Evolutionary conservation across 2,888 invertebrate species (phyloP), one percentile per base, ranked within the genome.

Genomic region (Cephus pulcher): DNA sequence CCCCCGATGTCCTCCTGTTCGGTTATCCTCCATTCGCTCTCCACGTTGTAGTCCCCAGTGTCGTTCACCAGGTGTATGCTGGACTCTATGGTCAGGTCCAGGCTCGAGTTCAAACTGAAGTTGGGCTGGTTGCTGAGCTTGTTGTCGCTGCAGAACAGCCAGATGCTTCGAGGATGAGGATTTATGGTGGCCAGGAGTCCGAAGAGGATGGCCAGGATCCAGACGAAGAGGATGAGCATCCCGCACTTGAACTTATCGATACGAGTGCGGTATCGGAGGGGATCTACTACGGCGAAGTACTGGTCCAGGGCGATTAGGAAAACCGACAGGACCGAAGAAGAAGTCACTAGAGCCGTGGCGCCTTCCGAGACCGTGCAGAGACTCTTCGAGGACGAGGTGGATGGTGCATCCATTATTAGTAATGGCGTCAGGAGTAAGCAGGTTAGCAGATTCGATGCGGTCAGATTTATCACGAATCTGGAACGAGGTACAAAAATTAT

Each of bases 391-490:
- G 91, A 84, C 84, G 92, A 91, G 2, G 91, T 91, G 69, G 93
- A 91, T 3, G 92, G 86, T 30, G 91, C 74, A 90, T 95, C 91
- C 91, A 94, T 90, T 91, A 95, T 90, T 69, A 93, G 86, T 15
- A 93, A 88, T 82, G 81, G 93, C 90, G 83, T 93, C 90, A 88
- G 90, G 74, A 92, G 91, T 73, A 93, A 91, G 69, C 93, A 91
- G 80, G 94, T 87, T 93, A 94, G 92, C 83, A 94, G 92, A 87
- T 93, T 93, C 80, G 94, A 93, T 87, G 93, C 93, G 91, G 93
- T 92, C 84, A 94, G 89, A 87, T 94, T 95, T 89, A 95, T 94
- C 90, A 95, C 95, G 91, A 95, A 95, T 92, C 95, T 95, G 93
- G 23, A 94, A 94, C 92, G 92, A 75, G 71, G 79, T 84, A 73